A percentile compares a stretch with the other conserved stretches of the same genome.
These are phyloP conservation scores for Formica aserva DNA, from an alignment of 2,888 invertebrate species.

Conservation along the genomic window DNA sequence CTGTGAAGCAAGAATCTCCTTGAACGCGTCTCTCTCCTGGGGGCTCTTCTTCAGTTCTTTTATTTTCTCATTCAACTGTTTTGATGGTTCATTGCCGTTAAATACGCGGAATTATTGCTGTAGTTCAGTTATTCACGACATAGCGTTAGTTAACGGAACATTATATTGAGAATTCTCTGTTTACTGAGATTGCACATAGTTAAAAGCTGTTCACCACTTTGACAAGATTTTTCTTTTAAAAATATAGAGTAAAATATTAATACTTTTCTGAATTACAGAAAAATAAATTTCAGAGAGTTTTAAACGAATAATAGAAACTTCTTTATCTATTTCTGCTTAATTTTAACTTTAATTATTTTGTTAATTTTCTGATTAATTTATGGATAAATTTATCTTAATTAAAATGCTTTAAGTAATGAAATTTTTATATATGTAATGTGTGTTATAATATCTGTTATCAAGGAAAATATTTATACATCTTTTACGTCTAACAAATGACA, in stretches of 20 bases:
- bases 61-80: constrained; percentile 19
- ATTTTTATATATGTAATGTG: neutral
- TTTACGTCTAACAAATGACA: constrained; percentile 7
- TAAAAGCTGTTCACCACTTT: neutral
- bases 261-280: neutral
- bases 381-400: neutral
- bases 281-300: neutral
- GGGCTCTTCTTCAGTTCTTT: constrained; percentile 2
- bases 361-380: neutral
- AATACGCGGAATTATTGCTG: constrained; percentile 4
- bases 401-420: neutral
- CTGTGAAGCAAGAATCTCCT: neutral
- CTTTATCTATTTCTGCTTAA: neutral
- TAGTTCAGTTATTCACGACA: neutral
- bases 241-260: neutral
- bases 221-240: neutral
- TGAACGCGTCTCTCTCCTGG: neutral
- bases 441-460: neutral
- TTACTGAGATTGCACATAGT: neutral
- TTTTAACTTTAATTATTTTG: neutral
- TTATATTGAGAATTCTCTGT: neutral
- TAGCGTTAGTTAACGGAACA: neutral
- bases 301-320: neutral
- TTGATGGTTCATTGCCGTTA: constrained; percentile 28
- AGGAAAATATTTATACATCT: neutral